Base-by-base conservation (phyloP, 2,888 invertebrate species). In the Latrodectus hesperus region DNA sequence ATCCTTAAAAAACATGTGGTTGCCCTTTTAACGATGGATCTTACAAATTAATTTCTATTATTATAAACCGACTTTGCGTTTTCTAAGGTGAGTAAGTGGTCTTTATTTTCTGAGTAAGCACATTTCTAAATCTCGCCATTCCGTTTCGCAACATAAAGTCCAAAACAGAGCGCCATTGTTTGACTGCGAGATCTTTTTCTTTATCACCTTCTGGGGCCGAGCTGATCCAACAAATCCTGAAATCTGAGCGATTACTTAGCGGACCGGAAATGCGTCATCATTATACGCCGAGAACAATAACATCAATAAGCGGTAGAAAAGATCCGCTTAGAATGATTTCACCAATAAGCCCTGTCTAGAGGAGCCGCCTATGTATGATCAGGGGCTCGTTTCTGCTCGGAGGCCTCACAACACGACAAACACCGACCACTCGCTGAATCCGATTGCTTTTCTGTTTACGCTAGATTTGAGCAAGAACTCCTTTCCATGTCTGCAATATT, bases 271-370 rank as follows among this genome's bases (percentile, higher is more conserved):
- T 14, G 74, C 82, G 68, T 82, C 82, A 70, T 82, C 74, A 68
- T 82, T 67, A 74, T 75, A 82, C 65, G 64, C 80, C 75, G 73
- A 73, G 74, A 65, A 82, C 74, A 82, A 82, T 75, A 82, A 82
- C 74, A 82, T 75, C 82, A 82, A 82, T 82, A 82, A 75, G 67
- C 75, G 75, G 75, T 75, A 55, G 68, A 68, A 82, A 82, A 75
- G 68, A 74, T 82, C 55, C 75, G 82, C 49, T 68, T 11, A 72
- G 51, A 81, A 73, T 73, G 73, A 73, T 81, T 55, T 82, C 49
- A 26, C 82, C 82, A 74, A 82, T 75, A 74, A 82, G 75, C 82
- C 75, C 75, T 82, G 55, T 67, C 67, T 82, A 70, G 49, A 82
- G 70, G 67, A 68, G 74, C 68, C 75, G 67, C 68, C 22, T 75